These are phyloP conservation scores for Aphaenogaster floridana DNA, from an alignment of 1,140 invertebrate genomes.

Conservation along the genomic window DNA sequence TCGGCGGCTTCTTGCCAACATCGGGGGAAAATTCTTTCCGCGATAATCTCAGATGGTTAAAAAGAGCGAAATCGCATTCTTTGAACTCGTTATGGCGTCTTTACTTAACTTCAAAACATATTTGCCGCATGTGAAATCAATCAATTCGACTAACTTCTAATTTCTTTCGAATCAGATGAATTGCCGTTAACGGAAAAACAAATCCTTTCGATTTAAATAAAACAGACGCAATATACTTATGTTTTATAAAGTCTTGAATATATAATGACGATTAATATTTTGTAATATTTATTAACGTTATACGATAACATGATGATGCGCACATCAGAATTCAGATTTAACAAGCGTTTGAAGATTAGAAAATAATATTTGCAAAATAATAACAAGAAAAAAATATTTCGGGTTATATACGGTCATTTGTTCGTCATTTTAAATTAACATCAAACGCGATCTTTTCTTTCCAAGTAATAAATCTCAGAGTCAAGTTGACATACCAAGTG, in stretches of 20 bases:
- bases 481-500: background rate
- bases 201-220: background rate
- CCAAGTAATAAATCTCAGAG: background rate
- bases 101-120: background rate
- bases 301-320: background rate
- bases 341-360: background rate
- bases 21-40: slow-evolving; percentile 41
- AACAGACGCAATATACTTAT: background rate
- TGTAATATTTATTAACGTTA: background rate
- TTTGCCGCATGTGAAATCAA: slow-evolving; percentile 33
- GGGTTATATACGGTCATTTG: too few species aligned
- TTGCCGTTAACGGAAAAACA: background rate
- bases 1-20: slow-evolving; percentile 69
- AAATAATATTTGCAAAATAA: background rate
- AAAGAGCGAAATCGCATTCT: background rate
- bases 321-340: background rate
- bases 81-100: slow-evolving; percentile 8
- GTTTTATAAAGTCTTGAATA: background rate
- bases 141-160: background rate
- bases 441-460: background rate
- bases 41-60: background rate
- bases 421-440: background rate
- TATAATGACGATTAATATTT: background rate
- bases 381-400: background rate
- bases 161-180: slow-evolving; percentile 8